Evolutionary conservation across 2,113 vertebrate genomes (phyloP), one percentile per base, ranked within the genome.

Genomic region (Brevimyrus niger): DNA sequence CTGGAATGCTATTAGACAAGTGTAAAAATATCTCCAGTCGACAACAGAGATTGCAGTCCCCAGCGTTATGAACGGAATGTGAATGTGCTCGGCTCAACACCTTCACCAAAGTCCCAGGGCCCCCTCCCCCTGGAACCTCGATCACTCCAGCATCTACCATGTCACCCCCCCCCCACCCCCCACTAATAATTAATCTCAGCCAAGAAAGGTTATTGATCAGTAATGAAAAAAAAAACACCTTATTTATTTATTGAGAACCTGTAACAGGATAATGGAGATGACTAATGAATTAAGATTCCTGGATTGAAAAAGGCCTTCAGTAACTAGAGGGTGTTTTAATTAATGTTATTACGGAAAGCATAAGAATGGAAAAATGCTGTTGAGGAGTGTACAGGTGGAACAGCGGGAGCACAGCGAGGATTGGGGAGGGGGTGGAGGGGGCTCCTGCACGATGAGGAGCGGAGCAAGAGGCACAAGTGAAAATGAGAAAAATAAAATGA

Each of bases 21-120:
- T 89, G 87, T 89, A 91, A 91, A 89, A 90, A 90, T 90, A 84
- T 87, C 89, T 92, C 87, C 87, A 86, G 51, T 48, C 88, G 69
- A 89, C 86, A 90, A 91, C 88, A 90, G 86, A 73, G 89, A 69
- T 51, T 91, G 83, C 80, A 90, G n/a, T 86, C 69, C 42, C 51
- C 86, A 87, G 80, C 76, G 38, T 58, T 48, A 88, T 69, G 87
- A 88, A 50, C 65, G 73, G 48, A 90, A 90, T 91, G 53, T 87
- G 90, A 90, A 90, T 47, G 48, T 90, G 80, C 83, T 89, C 88
- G 88, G 82, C 85, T 90, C 65, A 73, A 90, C 47, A 88, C 85
- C 44, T 58, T 65, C 73, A 27, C 82, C 44, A 85, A 87, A 87
- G 73, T 65, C 48, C 50, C 46, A 87, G 35, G 44, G 84, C 35